A percentile compares a stretch with the other conserved stretches of the same genome.
Evolutionary conservation across 2,113 vertebrate species (phyloP).

Genomic region (Zosterops borbonicus): DNA sequence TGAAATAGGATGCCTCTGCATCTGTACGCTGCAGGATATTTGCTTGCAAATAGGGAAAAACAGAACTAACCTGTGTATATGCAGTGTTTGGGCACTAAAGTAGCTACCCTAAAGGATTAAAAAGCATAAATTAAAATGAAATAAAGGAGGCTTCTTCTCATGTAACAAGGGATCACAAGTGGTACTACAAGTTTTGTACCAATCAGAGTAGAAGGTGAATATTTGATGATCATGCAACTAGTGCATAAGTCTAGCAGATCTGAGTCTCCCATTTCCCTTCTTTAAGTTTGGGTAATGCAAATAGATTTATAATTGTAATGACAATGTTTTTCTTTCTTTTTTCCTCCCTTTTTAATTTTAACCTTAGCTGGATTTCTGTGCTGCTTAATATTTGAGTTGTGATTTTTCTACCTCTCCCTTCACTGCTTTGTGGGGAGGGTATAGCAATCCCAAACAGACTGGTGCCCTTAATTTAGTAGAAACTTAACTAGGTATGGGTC

Average conservation of each 20-base stretch:
- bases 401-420: not conserved
- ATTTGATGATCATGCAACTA: not conserved
- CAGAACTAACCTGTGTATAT: not conserved
- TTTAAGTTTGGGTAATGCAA: not conserved
- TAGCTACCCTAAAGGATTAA: not conserved
- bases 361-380: not conserved
- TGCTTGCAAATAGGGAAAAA: not conserved
- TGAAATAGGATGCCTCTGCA: not conserved
- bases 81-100: not conserved
- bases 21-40: not conserved
- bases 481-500: not conserved
- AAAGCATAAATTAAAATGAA: not conserved
- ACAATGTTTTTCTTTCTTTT: not conserved
- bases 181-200: not conserved
- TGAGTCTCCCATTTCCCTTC: not conserved
- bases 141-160: not conserved
- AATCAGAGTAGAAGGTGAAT: not conserved
- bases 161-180: not conserved
- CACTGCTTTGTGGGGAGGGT: fast-evolving
- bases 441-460: not conserved
- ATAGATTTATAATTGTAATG: not conserved
- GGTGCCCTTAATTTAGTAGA: not conserved
- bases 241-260: not conserved
- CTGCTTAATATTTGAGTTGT: not conserved
- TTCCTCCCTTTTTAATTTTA: not conserved